These are phyloP conservation scores for Tethea ocularis DNA, from an alignment of 2,888 invertebrate genomes.

Conservation along the genomic window DNA sequence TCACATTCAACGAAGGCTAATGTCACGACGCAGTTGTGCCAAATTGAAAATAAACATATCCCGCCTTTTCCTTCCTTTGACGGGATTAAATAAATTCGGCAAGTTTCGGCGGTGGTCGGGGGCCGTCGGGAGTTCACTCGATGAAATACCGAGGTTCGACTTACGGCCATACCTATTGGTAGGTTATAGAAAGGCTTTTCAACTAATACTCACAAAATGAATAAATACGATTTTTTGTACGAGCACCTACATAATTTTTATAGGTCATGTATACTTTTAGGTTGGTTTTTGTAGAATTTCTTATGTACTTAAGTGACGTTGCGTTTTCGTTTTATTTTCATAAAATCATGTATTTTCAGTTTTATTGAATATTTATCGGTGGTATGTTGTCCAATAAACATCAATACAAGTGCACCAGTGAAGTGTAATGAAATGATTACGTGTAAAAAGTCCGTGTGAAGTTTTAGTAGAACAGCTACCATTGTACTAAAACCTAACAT, in stretches of 20 bases:
- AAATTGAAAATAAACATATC: slow-evolving; percentile 62
- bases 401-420: too few relatives aligned
- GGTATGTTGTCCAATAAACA: too few relatives aligned
- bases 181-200: neutral
- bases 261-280: neutral
- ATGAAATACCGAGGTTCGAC: slow-evolving; percentile 2
- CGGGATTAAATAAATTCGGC: slow-evolving; percentile 46
- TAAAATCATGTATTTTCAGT: too few relatives aligned
- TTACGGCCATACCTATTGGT: neutral
- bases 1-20: slow-evolving; percentile 17
- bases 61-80: slow-evolving; percentile 41
- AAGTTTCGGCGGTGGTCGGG: slow-evolving; percentile 17
- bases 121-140: slow-evolving; percentile 4
- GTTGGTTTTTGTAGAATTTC: neutral
- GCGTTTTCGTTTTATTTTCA: too few relatives aligned
- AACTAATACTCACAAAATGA: neutral
- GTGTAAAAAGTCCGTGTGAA: too few relatives aligned
- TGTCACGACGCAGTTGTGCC: slow-evolving; percentile 37
- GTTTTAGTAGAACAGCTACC: too few relatives aligned
- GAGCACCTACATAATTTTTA: neutral
- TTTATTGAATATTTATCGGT: too few relatives aligned
- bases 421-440: too few relatives aligned
- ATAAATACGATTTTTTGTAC: neutral
- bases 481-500: too few relatives aligned
- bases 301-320: too few relatives aligned